Conservation (phyloP, 2,888 invertebrate genomes). For the Coleophora flavipennella region DNA sequence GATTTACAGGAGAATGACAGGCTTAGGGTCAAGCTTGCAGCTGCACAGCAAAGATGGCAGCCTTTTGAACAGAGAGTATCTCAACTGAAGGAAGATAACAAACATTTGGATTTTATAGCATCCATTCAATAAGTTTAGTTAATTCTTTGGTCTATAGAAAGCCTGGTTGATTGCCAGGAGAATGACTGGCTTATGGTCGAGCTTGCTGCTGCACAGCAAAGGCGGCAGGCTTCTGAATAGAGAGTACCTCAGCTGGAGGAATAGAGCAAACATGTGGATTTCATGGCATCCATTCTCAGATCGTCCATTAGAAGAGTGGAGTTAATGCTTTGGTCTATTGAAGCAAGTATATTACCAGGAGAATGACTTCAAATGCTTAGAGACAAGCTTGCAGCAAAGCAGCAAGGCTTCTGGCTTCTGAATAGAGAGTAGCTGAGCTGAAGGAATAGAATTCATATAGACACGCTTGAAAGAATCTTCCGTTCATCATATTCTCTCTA, state of each 20-base stretch:
- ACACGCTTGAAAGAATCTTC: too few relatives aligned
- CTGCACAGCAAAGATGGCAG: conserved; percentile 96
- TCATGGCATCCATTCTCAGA: conserved; percentile 97
- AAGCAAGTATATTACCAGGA: too few relatives aligned
- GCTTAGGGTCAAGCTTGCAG: conserved; percentile 98
- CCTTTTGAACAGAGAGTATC: conserved; percentile 95
- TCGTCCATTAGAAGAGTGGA: conserved; percentile 60
- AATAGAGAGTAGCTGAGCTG: conserved; percentile 93
- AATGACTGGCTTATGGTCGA: conserved; percentile 99
- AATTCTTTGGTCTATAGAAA: too few relatives aligned
- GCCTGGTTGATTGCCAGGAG: too few relatives aligned
- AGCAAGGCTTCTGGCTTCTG: conserved; percentile 96
- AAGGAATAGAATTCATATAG: conserved; percentile 99
- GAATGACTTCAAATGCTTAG: conserved; percentile 99
- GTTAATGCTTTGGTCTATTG: too few relatives aligned
- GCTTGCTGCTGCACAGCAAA: conserved; percentile 97
- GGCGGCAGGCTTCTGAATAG: conserved; percentile 96
- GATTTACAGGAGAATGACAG: conserved; percentile 99
- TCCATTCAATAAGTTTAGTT: conserved; percentile 79
- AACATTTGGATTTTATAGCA: conserved; percentile 97
- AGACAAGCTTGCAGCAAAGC: conserved; percentile 98
- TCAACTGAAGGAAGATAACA: conserved; percentile 97
- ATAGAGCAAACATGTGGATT: conserved; percentile 97
- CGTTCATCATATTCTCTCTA: not conserved
- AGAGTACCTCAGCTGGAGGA: conserved; percentile 96